These are phyloP conservation scores for Ctenomys sociabilis DNA, from an alignment of 2,113 vertebrate species.

Conservation along the genomic window DNA sequence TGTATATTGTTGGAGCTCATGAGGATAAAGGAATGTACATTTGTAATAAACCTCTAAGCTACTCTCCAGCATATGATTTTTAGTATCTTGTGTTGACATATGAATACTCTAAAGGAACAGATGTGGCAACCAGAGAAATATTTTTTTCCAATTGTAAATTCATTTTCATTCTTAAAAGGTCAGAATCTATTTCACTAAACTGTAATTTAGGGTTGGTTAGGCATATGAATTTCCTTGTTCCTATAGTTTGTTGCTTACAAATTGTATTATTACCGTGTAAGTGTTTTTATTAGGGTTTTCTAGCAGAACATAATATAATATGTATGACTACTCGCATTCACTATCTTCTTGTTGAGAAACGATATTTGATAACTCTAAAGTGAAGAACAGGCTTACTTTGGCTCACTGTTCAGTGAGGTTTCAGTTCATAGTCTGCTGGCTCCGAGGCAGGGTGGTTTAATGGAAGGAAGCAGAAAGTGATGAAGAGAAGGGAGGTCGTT, in stretches of 20 bases:
- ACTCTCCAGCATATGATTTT: background rate
- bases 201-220: background rate
- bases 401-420: background rate
- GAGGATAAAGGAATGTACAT: background rate
- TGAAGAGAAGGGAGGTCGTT: background rate
- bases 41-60: background rate
- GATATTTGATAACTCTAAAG: background rate
- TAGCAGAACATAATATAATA: background rate
- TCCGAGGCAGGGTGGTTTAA: background rate
- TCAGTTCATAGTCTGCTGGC: background rate
- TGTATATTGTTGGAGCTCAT: background rate
- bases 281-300: background rate
- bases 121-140: background rate
- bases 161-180: background rate
- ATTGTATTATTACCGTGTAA: background rate
- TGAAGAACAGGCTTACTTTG: background rate
- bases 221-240: background rate
- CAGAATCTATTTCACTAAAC: background rate
- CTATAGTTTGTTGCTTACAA: background rate
- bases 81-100: background rate
- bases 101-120: background rate
- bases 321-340: background rate
- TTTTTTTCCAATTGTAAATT: background rate
- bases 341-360: background rate
- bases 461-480: background rate